Evolutionary conservation across 2,888 invertebrate species (phyloP).

Genomic region (Galeruca laticollis): DNA sequence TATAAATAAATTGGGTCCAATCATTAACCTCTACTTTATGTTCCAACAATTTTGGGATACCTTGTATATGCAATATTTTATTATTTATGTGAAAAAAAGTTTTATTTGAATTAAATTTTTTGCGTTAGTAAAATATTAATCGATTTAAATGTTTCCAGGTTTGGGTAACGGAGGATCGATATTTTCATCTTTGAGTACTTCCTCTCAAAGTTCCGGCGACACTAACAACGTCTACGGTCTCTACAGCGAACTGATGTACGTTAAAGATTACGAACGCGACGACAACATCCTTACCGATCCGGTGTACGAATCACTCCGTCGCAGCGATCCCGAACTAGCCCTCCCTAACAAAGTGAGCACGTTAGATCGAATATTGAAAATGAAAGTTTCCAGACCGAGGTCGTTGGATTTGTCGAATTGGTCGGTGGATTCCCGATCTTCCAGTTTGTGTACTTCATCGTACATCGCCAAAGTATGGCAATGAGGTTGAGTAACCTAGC

Average conservation of each 20-base stretch:
- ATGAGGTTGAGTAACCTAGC: slow-evolving; percentile 69
- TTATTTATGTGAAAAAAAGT: too few species aligned
- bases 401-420: slow-evolving; percentile 88
- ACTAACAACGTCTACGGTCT: slow-evolving; percentile 90
- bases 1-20: too few species aligned
- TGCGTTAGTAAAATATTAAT: too few species aligned
- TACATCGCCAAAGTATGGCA: slow-evolving; percentile 85
- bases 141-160: slow-evolving; percentile 33
- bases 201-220: slow-evolving; percentile 73
- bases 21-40: too few species aligned
- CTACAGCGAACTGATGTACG: slow-evolving; percentile 90
- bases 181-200: slow-evolving; percentile 71
- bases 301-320: slow-evolving; percentile 80
- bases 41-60: too few species aligned
- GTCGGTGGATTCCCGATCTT: slow-evolving; percentile 88
- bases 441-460: slow-evolving; percentile 79
- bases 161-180: slow-evolving; percentile 65
- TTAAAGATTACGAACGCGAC: slow-evolving; percentile 88
- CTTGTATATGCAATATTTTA: too few species aligned
- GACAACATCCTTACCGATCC: slow-evolving; percentile 78
- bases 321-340: slow-evolving; percentile 87
- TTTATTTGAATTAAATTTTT: too few species aligned
- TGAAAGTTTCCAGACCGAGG: slow-evolving; percentile 85
- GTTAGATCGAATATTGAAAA: slow-evolving; percentile 81
- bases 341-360: slow-evolving; percentile 87